Evolutionary conservation across 2,888 invertebrate species (phyloP), one percentile per base, ranked within the genome.

Genomic region (Lasius platythorax): DNA sequence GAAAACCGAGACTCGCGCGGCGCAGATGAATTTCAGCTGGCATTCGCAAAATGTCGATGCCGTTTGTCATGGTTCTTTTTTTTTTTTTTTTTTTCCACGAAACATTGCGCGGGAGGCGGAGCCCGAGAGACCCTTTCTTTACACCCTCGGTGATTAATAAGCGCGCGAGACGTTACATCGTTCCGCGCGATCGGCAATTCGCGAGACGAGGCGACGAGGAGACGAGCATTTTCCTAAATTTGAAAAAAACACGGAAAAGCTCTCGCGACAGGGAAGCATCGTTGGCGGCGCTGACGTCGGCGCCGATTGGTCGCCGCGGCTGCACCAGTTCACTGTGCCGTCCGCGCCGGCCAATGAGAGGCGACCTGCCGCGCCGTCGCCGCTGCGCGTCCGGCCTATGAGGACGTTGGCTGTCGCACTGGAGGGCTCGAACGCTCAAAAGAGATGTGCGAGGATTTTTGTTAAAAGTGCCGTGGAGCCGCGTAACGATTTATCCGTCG

Each of bases 371-470:
- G 88, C 87, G 87, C 88, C 87, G 89, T 90, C 89, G 92, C 88
- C 72, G 84, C 81, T 83, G 82, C 83, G 56, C 33, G 64, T 72
- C 11, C 84, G 86, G 83, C 85, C 89, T 87, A 89, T 92, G 89
- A 85, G 87, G 87, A 90, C 67, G 74, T 85, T 23, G 86, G 83
- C 87, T 87, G 85, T 86, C 86, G 84, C 87, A 88, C 86, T 83
- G 86, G 84, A 82, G 87, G 88, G 88, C 91, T 92, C 92, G 91
- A 93, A 93, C 86, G 90, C 92, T 92, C 85, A 87, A 92, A 91
- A 91, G 88, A 84, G 88, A 84, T 88, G 88, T 72, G 84, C 72
- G 66, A 70, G 78, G 58, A 74, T 82, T 87, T 86, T 87, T 73
- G 83, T 86, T 85, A 72, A 76, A 83, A 89, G 83, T 33, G 23